These are phyloP conservation scores for Caerostris darwini DNA, from an alignment of 1,140 invertebrate genomes.

Conservation along the genomic window DNA sequence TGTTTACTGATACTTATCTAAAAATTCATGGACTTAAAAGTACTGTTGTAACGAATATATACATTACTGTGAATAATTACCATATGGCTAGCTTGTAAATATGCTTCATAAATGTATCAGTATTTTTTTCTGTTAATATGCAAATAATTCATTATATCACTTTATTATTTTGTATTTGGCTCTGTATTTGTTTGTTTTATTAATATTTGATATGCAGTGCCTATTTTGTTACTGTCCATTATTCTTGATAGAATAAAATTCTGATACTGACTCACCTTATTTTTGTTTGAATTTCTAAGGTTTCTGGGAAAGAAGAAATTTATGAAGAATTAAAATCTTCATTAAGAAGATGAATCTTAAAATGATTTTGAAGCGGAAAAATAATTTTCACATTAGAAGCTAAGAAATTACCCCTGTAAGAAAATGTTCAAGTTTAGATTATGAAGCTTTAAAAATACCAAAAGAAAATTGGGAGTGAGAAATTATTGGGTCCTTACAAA, in stretches of 20 bases:
- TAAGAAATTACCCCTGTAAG: neutral
- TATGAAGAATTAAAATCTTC: conserved; percentile 67
- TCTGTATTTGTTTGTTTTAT: conserved; percentile 20
- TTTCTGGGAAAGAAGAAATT: conserved; percentile 73
- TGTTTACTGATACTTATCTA: too few relatives aligned
- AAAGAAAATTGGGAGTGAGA: conserved; percentile 25
- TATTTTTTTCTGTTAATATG: neutral
- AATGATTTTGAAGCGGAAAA: conserved; percentile 67
- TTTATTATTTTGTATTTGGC: conserved; percentile 25
- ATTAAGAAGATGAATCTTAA: conserved; percentile 69
- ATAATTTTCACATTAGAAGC: conserved; percentile 57
- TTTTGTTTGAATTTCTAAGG: conserved; percentile 78
- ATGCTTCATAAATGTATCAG: conserved; percentile 44
- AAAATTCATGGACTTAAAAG: conserved; percentile 9
- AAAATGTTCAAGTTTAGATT: conserved; percentile 60
- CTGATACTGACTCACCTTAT: conserved; percentile 71
- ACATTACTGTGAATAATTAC: conserved; percentile 12
- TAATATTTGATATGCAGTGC: conserved; percentile 36
- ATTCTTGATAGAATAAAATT: conserved; percentile 73
- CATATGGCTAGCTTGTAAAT: conserved; percentile 50
- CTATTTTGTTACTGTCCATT: conserved; percentile 43
- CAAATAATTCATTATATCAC: neutral
- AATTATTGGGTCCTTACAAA: conserved; percentile 41
- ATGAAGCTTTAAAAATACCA: conserved; percentile 41
- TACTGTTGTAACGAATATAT: neutral